Conservation (phyloP, 2,888 invertebrate genomes). For the Dioctria rufipes region DNA sequence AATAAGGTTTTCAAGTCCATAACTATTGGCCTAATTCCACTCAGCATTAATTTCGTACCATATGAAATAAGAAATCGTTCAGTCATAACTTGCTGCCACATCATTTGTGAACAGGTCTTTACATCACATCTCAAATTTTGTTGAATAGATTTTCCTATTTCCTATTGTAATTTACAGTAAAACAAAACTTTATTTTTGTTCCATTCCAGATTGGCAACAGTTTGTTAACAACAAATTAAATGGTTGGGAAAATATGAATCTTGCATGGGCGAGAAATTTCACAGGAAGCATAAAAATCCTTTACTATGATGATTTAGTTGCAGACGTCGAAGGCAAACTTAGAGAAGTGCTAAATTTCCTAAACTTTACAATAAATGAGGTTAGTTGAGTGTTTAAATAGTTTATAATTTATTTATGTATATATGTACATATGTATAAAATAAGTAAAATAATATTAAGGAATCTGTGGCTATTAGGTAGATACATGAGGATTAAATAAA, state of each 20-base stretch:
- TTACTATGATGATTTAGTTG: constrained; percentile 80
- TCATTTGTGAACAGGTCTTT: too few species aligned
- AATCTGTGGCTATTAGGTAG: too few species aligned
- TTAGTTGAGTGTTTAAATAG: constrained; percentile 59
- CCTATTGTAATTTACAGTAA: too few species aligned
- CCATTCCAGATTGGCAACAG: constrained; percentile 78
- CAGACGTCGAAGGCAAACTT: constrained; percentile 75
- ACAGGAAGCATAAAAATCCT: constrained; percentile 79
- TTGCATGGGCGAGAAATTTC: constrained; percentile 81
- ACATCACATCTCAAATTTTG: too few species aligned
- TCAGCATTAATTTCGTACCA: too few species aligned
- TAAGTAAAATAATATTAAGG: too few species aligned
- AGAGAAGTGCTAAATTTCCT: constrained; percentile 76
- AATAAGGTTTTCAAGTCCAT: too few species aligned
- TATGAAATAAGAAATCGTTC: too few species aligned
- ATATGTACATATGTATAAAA: background rate
- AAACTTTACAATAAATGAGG: constrained; percentile 74
- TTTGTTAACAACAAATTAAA: constrained; percentile 79
- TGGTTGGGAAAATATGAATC: constrained; percentile 80
- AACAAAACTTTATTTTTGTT: background rate
- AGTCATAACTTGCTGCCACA: too few species aligned
- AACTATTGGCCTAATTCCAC: too few species aligned
- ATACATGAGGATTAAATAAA: too few species aligned
- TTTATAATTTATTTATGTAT: constrained; percentile 55
- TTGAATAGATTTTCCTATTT: too few species aligned